These are phyloP conservation scores for Ormyrus thymus DNA, from an alignment of 2,888 invertebrate genomes.

Conservation along the genomic window DNA sequence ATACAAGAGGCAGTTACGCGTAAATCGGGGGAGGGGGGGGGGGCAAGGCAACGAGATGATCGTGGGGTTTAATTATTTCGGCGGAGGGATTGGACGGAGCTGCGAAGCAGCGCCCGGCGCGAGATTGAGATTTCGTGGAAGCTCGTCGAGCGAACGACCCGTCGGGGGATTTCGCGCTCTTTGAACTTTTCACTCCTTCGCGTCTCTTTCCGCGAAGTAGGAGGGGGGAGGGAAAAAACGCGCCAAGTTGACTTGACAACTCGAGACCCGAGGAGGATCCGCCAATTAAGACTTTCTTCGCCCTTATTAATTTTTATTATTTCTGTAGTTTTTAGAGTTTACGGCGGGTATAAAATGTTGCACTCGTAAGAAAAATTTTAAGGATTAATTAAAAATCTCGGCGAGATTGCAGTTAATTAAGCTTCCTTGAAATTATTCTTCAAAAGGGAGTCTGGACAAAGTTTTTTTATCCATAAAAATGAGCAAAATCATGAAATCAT, in stretches of 20 bases:
- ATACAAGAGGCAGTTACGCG: neutral
- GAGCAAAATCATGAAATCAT: too few species aligned
- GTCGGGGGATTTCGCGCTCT: constrained; percentile 28
- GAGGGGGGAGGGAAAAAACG: neutral
- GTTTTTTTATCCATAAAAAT: too few species aligned
- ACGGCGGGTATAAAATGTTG: neutral
- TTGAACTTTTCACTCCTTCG: constrained; percentile 36
- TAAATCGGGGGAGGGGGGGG: neutral
- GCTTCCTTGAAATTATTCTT: too few species aligned
- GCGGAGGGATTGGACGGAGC: neutral
- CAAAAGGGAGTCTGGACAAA: too few species aligned
- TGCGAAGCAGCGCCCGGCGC: neutral
- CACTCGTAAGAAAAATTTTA: too few species aligned
- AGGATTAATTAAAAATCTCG: too few species aligned
- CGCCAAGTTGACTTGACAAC: too few species aligned
- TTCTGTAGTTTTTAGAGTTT: neutral
- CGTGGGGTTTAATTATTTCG: constrained; percentile 34
- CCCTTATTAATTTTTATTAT: constrained; percentile 30
- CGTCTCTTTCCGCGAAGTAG: neutral
- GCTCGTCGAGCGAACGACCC: constrained; percentile 14
- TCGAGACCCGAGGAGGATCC: neutral
- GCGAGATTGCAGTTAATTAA: too few species aligned
- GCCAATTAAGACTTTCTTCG: constrained; percentile 33
- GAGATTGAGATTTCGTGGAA: constrained; percentile 49
- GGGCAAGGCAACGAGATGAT: neutral